Conservation (phyloP, 2,888 invertebrate species). For the Hyles lineata region DNA sequence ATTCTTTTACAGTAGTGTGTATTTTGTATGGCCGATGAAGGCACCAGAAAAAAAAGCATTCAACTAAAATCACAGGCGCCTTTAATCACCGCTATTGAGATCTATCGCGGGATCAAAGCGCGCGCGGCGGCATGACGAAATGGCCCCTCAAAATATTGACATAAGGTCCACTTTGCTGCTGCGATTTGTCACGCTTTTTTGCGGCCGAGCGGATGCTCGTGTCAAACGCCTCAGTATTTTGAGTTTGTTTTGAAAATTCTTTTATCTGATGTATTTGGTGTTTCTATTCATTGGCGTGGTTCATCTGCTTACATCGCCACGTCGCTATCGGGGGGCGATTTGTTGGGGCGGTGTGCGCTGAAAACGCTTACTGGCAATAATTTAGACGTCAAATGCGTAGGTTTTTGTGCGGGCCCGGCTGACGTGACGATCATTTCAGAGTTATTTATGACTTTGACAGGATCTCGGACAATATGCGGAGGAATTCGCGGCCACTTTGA, state of each 20-base stretch:
- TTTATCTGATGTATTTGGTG: constrained; percentile 84
- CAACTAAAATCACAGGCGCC: constrained; percentile 84
- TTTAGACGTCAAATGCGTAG: constrained; percentile 83
- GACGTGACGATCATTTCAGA: constrained; percentile 77
- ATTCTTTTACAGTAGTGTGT: constrained; percentile 85
- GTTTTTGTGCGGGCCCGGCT: constrained; percentile 69
- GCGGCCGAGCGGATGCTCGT: constrained; percentile 82
- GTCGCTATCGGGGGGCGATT: constrained; percentile 61
- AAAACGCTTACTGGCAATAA: constrained; percentile 79
- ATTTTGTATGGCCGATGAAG: constrained; percentile 80
- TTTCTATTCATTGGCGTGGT: constrained; percentile 72
- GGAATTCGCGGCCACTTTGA: constrained; percentile 78
- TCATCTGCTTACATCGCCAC: constrained; percentile 70
- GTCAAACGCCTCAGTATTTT: constrained; percentile 85
- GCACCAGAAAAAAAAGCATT: constrained; percentile 78
- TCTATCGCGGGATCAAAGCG: constrained; percentile 83
- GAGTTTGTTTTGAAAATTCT: constrained; percentile 86
- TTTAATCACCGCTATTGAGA: constrained; percentile 85
- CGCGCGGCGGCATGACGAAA: constrained; percentile 69
- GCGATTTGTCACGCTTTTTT: constrained; percentile 77
- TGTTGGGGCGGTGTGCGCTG: constrained; percentile 74
- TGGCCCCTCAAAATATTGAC: constrained; percentile 71
- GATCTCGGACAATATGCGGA: constrained; percentile 72
- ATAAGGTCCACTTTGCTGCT: constrained; percentile 70
- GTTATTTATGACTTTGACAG: constrained; percentile 82